These are phyloP conservation scores for Xenus cinereus DNA, from an alignment of 2,113 vertebrate species.

Conservation along the genomic window DNA sequence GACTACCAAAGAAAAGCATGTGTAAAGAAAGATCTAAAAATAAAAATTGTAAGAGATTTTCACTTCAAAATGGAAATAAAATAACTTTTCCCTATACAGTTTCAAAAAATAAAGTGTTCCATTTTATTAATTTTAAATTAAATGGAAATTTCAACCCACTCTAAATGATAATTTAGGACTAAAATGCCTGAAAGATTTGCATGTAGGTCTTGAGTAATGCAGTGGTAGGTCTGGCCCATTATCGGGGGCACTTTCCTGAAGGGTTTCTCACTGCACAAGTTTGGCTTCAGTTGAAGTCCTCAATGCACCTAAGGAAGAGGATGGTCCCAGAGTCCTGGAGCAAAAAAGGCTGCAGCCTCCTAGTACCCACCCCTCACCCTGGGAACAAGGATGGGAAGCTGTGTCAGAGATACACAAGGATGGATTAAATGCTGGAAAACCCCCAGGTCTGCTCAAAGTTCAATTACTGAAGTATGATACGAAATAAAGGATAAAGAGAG, in stretches of 20 bases:
- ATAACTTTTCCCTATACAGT: neutral
- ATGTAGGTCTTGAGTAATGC: neutral
- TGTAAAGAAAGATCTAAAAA: neutral
- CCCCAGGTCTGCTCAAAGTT: neutral
- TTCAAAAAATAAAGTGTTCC: neutral
- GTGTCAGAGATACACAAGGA: neutral
- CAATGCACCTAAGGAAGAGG: neutral
- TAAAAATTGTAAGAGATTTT: neutral
- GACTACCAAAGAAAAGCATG: neutral
- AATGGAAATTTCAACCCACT: neutral
- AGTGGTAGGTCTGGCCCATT: neutral
- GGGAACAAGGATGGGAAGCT: neutral
- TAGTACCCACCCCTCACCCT: neutral
- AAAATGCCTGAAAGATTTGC: neutral
- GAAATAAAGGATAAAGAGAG: neutral
- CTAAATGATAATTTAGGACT: neutral
- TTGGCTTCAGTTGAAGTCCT: neutral
- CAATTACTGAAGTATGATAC: neutral
- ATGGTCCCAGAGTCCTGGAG: neutral
- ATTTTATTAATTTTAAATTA: neutral
- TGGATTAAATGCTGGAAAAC: neutral
- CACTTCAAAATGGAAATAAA: neutral
- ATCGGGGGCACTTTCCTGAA: neutral
- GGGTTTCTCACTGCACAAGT: neutral
- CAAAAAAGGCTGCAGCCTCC: neutral